Evolutionary conservation across 1,140 invertebrate genomes (phyloP).

Genomic region (Aphaenogaster ashmeadi): DNA sequence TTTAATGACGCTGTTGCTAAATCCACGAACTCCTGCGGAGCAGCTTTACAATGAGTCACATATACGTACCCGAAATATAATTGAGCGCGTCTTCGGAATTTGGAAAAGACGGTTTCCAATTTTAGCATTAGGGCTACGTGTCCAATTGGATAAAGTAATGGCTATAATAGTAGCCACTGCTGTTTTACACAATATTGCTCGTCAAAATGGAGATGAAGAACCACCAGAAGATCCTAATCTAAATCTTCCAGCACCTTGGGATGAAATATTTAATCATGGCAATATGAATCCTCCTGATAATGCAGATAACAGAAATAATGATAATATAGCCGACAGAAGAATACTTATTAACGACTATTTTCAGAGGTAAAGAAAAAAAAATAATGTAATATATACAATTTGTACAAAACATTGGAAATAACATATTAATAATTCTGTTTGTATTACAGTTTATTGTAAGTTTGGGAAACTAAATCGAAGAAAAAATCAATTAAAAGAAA

Average conservation of each 20-base stretch:
- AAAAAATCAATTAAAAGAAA: neutral
- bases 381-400: neutral
- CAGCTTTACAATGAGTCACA: slow-evolving; percentile 5
- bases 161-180: slow-evolving; percentile 8
- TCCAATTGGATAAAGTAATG: neutral
- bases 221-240: neutral
- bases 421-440: slow-evolving; percentile 10
- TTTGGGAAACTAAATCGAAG: neutral
- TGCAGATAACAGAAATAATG: neutral
- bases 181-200: slow-evolving; percentile 17
- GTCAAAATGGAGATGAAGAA: slow-evolving; percentile 19
- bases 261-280: slow-evolving; percentile 6
- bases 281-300: slow-evolving; percentile 14
- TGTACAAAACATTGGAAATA: neutral
- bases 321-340: neutral
- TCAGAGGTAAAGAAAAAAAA: neutral
- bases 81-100: slow-evolving; percentile 4
- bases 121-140: neutral
- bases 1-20: neutral
- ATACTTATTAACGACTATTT: slow-evolving; percentile 21
- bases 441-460: slow-evolving; percentile 19
- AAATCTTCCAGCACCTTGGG: slow-evolving; percentile 27
- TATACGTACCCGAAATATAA: slow-evolving; percentile 12
- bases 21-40: neutral
- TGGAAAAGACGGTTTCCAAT: slow-evolving; percentile 15